These are phyloP conservation scores for Melieria picta DNA, from an alignment of 2,888 invertebrate genomes.

Conservation along the genomic window DNA sequence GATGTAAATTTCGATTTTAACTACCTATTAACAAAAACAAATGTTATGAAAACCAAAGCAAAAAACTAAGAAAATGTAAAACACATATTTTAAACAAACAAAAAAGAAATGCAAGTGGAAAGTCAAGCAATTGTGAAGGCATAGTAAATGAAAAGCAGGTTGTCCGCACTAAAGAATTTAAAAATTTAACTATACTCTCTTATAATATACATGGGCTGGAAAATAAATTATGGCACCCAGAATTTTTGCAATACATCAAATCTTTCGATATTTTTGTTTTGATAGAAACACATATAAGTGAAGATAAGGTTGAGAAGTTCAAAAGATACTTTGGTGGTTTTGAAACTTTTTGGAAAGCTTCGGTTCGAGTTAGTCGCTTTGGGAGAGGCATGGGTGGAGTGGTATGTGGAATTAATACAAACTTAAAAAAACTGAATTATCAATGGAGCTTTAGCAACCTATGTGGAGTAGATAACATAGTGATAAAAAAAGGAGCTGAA, in stretches of 20 bases:
- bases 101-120: neutral
- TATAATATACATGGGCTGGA: slow-evolving; percentile 8
- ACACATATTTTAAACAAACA: neutral
- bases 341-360: slow-evolving; percentile 10
- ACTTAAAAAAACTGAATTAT: slow-evolving; percentile 11
- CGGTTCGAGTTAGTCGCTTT: neutral
- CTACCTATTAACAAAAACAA: slow-evolving; percentile 2
- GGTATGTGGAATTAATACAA: slow-evolving; percentile 8
- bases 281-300: neutral
- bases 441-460: neutral
- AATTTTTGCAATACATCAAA: slow-evolving; percentile 11
- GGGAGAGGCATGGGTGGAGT: slow-evolving; percentile 11
- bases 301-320: slow-evolving; percentile 1
- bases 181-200: neutral
- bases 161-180: slow-evolving; percentile 1
- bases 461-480: neutral
- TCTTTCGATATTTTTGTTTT: slow-evolving; percentile 2
- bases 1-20: slow-evolving; percentile 5
- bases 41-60: neutral
- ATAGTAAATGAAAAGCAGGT: slow-evolving; percentile 5
- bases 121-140: slow-evolving; percentile 1
- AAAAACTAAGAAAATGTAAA: slow-evolving; percentile 2
- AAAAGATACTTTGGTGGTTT: slow-evolving; percentile 6
- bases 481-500: neutral
- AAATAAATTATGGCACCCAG: slow-evolving; percentile 1